phyloP scores from a whole-genome alignment of 30 jellyfish, hydroid and myxozoan genomes.

The Aurelia aurita region DNA sequence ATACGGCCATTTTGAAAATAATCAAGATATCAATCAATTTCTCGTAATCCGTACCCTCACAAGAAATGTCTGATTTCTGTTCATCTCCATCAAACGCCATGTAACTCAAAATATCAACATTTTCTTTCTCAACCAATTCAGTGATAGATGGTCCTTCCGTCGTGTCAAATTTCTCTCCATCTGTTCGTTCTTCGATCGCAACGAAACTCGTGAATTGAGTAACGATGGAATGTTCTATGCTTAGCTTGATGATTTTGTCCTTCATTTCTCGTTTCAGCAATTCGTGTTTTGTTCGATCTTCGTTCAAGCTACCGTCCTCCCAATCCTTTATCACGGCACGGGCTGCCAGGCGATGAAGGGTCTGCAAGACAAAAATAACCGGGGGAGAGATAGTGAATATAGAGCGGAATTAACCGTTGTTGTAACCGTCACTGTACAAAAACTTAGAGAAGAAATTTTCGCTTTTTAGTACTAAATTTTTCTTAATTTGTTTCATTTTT shows the following conservation, averaged over 20 bases:
- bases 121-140: constrained; percentile 68
- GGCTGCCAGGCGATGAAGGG: constrained; percentile 92
- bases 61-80: background rate
- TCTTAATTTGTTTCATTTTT: too few species aligned
- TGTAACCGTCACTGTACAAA: too few species aligned
- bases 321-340: constrained; percentile 90
- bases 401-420: too few species aligned
- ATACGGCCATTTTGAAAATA: too few species aligned
- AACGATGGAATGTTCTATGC: constrained; percentile 85
- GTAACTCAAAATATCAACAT: constrained; percentile 70
- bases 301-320: constrained; percentile 88
- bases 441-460: too few species aligned
- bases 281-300: constrained; percentile 84
- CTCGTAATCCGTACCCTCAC: too few species aligned
- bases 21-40: too few species aligned
- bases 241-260: constrained; percentile 64
- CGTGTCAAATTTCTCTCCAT: constrained; percentile 48
- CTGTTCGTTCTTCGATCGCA: constrained; percentile 91
- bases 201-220: constrained; percentile 94
- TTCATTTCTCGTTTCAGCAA: constrained; percentile 81
- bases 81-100: constrained; percentile 71
- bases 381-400: too few species aligned
- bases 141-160: constrained; percentile 60
- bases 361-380: constrained; percentile 49
- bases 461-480: background rate